phyloP scores from a whole-genome alignment of 2,113 vertebrate species.

The Puma concolor region DNA sequence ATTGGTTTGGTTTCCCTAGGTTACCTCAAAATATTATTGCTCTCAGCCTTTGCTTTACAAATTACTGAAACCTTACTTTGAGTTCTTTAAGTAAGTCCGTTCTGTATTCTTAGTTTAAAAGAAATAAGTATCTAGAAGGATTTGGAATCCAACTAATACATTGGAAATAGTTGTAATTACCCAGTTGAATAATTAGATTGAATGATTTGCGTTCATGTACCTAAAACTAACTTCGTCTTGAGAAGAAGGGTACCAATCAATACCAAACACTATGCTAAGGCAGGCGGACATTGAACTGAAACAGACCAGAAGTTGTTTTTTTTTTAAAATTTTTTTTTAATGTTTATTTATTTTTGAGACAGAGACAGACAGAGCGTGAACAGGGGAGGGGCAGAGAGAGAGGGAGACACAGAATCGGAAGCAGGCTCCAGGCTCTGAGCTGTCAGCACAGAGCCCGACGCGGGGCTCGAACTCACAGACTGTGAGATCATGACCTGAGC shows the following conservation, averaged over 20 bases:
- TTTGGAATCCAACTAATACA: not conserved
- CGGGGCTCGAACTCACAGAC: too few species aligned
- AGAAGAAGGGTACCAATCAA: not conserved
- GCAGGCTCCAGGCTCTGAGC: too few species aligned
- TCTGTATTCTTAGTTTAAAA: constrained; percentile 33
- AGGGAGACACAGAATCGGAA: too few species aligned
- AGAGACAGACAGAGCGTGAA: too few species aligned
- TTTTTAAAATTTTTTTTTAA: too few species aligned
- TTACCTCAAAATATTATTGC: not conserved
- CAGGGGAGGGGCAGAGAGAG: too few species aligned
- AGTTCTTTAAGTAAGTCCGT: not conserved
- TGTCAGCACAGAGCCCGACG: too few species aligned
- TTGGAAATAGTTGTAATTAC: constrained; percentile 10
- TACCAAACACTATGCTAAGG: not conserved
- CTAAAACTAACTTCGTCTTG: not conserved
- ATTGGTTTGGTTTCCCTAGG: not conserved
- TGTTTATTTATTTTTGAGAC: too few species aligned
- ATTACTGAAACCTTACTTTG: not conserved
- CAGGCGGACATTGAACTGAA: not conserved
- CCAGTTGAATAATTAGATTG: not conserved
- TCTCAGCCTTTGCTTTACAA: not conserved
- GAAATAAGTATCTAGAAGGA: not conserved
- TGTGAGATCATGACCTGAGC: too few species aligned
- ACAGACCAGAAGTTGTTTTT: not conserved
- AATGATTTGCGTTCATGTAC: not conserved